Evolutionary conservation across 2,797 vertebrate genomes (phyloP), one percentile per base, ranked within the genome.

Genomic region (Oreortyx pictus): DNA sequence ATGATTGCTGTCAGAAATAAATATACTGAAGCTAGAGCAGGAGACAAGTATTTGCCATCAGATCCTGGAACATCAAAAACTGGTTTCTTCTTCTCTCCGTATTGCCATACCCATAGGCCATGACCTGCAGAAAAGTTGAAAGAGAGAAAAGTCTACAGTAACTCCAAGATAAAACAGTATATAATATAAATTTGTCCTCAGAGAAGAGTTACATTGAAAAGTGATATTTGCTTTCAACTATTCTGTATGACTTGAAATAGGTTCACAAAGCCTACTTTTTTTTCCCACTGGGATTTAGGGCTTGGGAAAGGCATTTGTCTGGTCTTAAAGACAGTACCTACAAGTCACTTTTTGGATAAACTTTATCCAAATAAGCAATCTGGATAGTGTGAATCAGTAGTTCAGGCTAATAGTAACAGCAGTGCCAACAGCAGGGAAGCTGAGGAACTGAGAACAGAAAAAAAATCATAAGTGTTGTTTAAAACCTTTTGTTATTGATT

Each of bases 1-100:
- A 99, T 99, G 94, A 99, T 99, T 98, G 99, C 98, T 7, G 99
- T 99, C 93, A 99, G 97, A 98, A 99, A 99, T 50, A 99, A 98
- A 98, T 99, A 99, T 13, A 99, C 92, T 12, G 99, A 98, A 14
- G 99, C 98, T 94, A 98, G 97, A 95, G 98, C 94, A 47, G 99
- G 98, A 35, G 99, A 99, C 80, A 99, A 95, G 83, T 98, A 97
- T 33, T 98, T 98, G 91, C 99, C 99, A 82, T 99, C 98, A 16
- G 98, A 97, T 78, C 98, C 98, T 5, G 99, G 98, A 82, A 99
- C 98, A 50, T 98, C 98, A 97, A 99, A 99, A 82, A 98, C 96
- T 1, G 99, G 98, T 71, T 97, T 97, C 61, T 98, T 98, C 97
- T 98, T 98, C 93, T 99, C 99, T 91, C 98, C 98, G 19, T 99